Conservation (phyloP, 2,888 invertebrate genomes). For the Xestia ashworthii region DNA sequence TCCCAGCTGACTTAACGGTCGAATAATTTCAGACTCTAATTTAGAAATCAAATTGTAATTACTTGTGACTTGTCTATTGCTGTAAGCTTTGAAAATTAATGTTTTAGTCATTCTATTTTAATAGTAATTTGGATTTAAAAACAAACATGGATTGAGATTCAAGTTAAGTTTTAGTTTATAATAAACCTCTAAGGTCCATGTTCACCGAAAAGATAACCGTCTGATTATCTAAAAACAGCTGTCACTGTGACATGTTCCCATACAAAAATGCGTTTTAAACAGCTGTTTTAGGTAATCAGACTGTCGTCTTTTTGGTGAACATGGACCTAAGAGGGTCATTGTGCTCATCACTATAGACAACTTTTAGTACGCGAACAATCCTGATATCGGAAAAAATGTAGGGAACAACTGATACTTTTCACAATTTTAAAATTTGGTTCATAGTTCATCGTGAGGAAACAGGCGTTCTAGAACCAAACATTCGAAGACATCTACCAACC, state of each 20-base stretch:
- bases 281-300: no score
- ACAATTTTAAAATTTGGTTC: no score
- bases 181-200: no score
- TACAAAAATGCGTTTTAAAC: no score
- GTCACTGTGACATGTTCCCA: no score
- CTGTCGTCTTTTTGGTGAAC: no score
- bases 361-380: neutral
- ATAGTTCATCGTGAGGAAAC: no score
- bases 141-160: neutral
- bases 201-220: no score
- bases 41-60: slow-evolving; percentile 36
- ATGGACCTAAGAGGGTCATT: neutral
- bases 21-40: slow-evolving; percentile 43
- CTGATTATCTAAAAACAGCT: no score
- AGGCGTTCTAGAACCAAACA: no score
- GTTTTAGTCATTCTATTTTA: neutral
- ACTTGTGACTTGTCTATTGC: neutral
- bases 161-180: neutral
- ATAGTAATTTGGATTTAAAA: neutral
- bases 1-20: slow-evolving; percentile 29
- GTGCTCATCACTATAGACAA: neutral
- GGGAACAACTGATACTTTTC: neutral
- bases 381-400: neutral
- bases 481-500: no score
- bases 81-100: slow-evolving; percentile 16